These are phyloP conservation scores for Stegastes partitus DNA, from an alignment of 2,113 vertebrate genomes.

Conservation along the genomic window DNA sequence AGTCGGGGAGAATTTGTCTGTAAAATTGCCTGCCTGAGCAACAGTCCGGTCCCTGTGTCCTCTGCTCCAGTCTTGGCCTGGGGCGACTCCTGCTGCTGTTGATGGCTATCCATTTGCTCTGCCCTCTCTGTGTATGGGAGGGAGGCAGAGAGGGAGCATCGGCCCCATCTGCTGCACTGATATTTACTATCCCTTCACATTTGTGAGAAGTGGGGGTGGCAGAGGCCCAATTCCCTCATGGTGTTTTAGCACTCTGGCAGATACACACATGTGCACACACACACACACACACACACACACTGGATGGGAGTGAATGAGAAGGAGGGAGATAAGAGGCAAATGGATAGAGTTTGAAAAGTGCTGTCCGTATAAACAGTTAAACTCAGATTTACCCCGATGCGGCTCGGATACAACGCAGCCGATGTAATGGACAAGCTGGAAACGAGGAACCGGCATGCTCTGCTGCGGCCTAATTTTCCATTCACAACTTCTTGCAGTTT, in stretches of 20 bases:
- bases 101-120: slow-evolving; percentile 81
- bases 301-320: slow-evolving; percentile 32
- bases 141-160: slow-evolving; percentile 72
- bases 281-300: slow-evolving; percentile 24
- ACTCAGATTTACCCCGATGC: slow-evolving; percentile 63
- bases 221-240: slow-evolving; percentile 72
- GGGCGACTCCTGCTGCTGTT: slow-evolving; percentile 81
- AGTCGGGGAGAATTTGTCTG: slow-evolving; percentile 56
- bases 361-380: slow-evolving; percentile 52
- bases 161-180: slow-evolving; percentile 80
- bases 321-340: slow-evolving; percentile 19
- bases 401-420: slow-evolving; percentile 52
- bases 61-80: slow-evolving; percentile 72
- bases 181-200: slow-evolving; percentile 79
- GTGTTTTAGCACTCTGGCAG: slow-evolving; percentile 71
- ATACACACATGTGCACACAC: slow-evolving; percentile 47
- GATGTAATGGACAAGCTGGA: slow-evolving; percentile 48
- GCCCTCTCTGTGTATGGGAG: slow-evolving; percentile 53
- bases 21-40: slow-evolving; percentile 72
- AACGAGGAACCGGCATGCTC: slow-evolving; percentile 33
- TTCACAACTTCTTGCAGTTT: slow-evolving; percentile 63
- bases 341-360: slow-evolving; percentile 2
- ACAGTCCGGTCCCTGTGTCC: slow-evolving; percentile 64
- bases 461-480: slow-evolving; percentile 60
- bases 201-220: slow-evolving; percentile 59